Evolutionary conservation across 2,797 vertebrate species (phyloP), one percentile per base, ranked within the genome.

Genomic region (Anabacerthia variegaticeps): DNA sequence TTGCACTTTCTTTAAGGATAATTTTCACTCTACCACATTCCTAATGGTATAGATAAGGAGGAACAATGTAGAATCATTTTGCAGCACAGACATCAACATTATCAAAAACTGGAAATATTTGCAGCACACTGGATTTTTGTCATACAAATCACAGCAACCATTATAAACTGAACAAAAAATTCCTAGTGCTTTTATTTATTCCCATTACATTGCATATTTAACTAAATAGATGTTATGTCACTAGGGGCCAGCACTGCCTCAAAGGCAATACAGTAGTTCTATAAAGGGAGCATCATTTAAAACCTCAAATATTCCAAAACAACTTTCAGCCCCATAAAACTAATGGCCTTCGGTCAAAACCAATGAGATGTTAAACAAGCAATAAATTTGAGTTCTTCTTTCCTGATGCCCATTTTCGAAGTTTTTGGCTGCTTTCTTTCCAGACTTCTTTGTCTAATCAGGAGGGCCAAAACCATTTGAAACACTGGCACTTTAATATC

Each of bases 21-120:
- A 65, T 94, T 95, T 96, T 94, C 85, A 93, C 54, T 86, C 66
- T 78, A 55, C 76, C 66, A 86, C 58, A 86, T 95, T 95, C 88
- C 76, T 93, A 93, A 80, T 58, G n/a, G 46, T 62, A 86, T 43
- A 95, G 87, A 92, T 76, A 85, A 92, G 76, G 54, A 91, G 28
- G 30, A 89, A 54, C 36, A 85, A 77, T 9, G 28, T 46, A 81
- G 43, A 94, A 68, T 21, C 66, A 49, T 55, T 62, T 90, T 43
- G 63, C 62, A 94, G 62, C 28, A 88, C 37, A 84, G 54, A 65
- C 19, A 72, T 4, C 22, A 77, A 56, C 27, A n/a, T 54, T 56
- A 81, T 51, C 18, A 93, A 85, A 86, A 85, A 6, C 20, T 74
- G 27, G 51, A 80, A 92, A 56, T 59, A 81, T 36, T 30, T 82